Evolutionary conservation across 2,888 invertebrate species (phyloP), one percentile per base, ranked within the genome.

Genomic region (Entomobrya multifasciata): DNA sequence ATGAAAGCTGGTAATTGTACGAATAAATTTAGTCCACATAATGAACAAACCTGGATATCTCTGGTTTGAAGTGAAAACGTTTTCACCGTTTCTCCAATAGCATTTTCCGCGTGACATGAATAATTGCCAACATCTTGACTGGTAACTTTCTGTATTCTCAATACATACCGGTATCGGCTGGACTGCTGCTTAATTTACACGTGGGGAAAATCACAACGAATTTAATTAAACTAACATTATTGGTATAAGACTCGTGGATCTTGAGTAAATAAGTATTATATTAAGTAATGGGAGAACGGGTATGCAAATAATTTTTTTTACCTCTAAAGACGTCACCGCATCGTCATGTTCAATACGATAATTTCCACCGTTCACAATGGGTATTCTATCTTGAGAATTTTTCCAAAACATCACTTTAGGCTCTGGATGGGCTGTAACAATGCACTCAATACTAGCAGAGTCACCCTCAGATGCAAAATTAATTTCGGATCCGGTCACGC

Each of bases 81-180:
- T 79, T 91, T 91, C 6, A 90, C 89, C 55, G 88, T 88, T 27
- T 90, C 90, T 15, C 97, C 97, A 91, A 96, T 96, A 0, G 95
- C 95, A 92, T 97, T 97, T 92, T 96, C 96, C 0, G 97, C 96
- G 92, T 96, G 96, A 90, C 97, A 97, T 93, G 94, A 96, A 92
- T 96, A 97, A 89, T 96, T 96, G 0, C 96, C 96, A 72, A 95
- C 95, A 92, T 96, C 96, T 30, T 94, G 93, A 76, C 95, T 94
- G 1, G 94, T 93, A 91, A 96, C 94, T 92, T 95, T 95, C 92
- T 95, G 95, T 89, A 97, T 96, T 76, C 94, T 94, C 67, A 97
- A 92, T 25, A 95, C 94, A 96, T 96, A 96, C 1, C 95, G 94
- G 92, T 95, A 96, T 90, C 95, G 95, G 13, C 95, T 94, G 86